These are phyloP conservation scores for Erebia epiphron DNA, from an alignment of 2,888 invertebrate genomes.

Conservation along the genomic window DNA sequence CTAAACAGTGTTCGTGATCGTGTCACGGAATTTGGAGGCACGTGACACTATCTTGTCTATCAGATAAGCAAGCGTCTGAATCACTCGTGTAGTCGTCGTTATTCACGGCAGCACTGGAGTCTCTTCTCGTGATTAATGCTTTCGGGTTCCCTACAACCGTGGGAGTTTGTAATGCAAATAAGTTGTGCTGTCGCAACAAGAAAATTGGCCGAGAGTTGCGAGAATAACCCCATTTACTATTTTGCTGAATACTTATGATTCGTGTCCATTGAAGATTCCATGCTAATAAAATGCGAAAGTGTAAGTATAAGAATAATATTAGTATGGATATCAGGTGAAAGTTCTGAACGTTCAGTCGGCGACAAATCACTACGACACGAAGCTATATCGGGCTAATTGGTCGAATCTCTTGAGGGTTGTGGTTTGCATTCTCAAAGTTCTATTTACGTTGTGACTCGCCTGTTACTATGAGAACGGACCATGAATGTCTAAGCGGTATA, in stretches of 20 bases:
- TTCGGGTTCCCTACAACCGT: constrained; percentile 4
- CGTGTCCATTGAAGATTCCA: background rate
- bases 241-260: constrained; percentile 13
- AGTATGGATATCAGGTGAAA: constrained; percentile 42
- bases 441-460: constrained; percentile 35
- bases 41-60: constrained; percentile 6
- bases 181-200: constrained; percentile 16
- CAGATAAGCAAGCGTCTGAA: constrained; percentile 16
- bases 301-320: too few relatives aligned
- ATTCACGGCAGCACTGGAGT: background rate
- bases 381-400: constrained; percentile 57
- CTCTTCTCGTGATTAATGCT: constrained; percentile 11
- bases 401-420: constrained; percentile 52
- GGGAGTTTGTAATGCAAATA: constrained; percentile 20
- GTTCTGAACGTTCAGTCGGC: constrained; percentile 53
- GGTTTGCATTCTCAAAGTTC: constrained; percentile 39
- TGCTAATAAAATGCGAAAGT: too few relatives aligned
- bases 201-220: constrained; percentile 10
- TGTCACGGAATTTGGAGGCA: background rate
- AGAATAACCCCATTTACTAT: constrained; percentile 4
- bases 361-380: constrained; percentile 60
- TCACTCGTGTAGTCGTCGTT: constrained; percentile 9
- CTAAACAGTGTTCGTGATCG: background rate
- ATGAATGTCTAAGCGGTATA: constrained; percentile 30
- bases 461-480: constrained; percentile 37